Percentiles rank a stretch among this genome's conserved stretches.
phyloP scores from a whole-genome alignment of 1,140 invertebrate genomes.

The Zaprionus vittiger region DNA sequence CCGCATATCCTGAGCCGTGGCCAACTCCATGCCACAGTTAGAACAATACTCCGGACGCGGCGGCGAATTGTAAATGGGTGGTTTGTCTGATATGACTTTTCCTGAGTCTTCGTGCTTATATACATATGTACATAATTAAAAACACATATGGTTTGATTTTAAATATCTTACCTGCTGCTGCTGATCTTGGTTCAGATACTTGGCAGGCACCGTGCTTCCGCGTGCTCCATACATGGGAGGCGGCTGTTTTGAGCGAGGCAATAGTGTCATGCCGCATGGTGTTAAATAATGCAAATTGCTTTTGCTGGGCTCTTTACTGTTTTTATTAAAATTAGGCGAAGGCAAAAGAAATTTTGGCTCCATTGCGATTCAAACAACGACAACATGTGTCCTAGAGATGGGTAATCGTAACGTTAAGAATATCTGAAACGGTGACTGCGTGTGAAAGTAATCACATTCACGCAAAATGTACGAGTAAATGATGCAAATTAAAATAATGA shows the following conservation, averaged over 20 bases:
- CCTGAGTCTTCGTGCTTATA: neutral
- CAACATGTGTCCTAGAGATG: conserved; percentile 50
- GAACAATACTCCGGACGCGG: conserved; percentile 87
- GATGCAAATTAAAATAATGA: neutral
- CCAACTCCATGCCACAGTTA: conserved; percentile 90
- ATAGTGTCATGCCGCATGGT: conserved; percentile 77
- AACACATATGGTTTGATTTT: neutral
- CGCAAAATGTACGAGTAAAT: neutral
- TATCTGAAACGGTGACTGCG: neutral
- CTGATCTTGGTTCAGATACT: conserved; percentile 51
- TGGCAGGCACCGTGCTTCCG: conserved; percentile 79
- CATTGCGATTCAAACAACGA: conserved; percentile 50
- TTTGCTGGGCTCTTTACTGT: conserved; percentile 14
- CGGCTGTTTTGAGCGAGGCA: conserved; percentile 77
- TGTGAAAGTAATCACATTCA: neutral
- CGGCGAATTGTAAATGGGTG: conserved; percentile 47
- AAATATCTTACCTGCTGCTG: neutral
- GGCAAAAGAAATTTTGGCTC: conserved; percentile 68
- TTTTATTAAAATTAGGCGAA: conserved; percentile 70
- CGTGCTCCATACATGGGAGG: conserved; percentile 84
- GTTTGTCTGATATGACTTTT: neutral
- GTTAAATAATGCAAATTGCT: conserved; percentile 65
- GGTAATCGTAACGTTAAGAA: neutral
- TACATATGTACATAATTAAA: neutral
- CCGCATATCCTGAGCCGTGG: conserved; percentile 86